These are phyloP conservation scores for Cheilosia vernalis DNA, from an alignment of 2,888 invertebrate genomes.

Conservation along the genomic window DNA sequence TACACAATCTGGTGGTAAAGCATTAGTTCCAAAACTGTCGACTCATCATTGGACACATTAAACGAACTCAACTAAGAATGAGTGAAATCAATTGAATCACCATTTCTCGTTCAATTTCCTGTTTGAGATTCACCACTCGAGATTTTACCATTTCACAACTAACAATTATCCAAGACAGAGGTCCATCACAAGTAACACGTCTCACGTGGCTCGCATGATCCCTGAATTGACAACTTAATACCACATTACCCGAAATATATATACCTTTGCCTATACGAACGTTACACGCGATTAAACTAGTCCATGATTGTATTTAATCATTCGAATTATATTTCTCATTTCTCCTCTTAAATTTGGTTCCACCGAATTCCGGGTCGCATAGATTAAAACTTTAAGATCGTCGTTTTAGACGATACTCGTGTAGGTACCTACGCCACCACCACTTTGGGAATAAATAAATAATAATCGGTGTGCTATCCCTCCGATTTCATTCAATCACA, in stretches of 20 bases:
- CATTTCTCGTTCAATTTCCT: too few species aligned
- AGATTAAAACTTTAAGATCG: constrained; percentile 54
- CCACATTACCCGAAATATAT: constrained; percentile 23
- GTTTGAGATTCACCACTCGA: too few species aligned
- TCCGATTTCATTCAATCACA: constrained; percentile 64
- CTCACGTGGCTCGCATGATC: constrained; percentile 37
- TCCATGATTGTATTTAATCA: constrained; percentile 62
- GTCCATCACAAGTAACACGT: not conserved
- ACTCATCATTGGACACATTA: too few species aligned
- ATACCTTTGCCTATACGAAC: not conserved
- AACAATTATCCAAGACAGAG: too few species aligned
- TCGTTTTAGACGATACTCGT: constrained; percentile 30
- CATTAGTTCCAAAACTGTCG: too few species aligned
- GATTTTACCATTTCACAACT: too few species aligned
- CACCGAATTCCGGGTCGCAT: constrained; percentile 21
- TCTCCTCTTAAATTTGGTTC: not conserved
- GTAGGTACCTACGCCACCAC: not conserved
- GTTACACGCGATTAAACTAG: constrained; percentile 50
- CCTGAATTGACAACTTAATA: constrained; percentile 65
- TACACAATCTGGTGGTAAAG: too few species aligned
- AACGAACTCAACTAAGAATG: too few species aligned
- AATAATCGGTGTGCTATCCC: constrained; percentile 44
- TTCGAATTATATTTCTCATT: constrained; percentile 38
- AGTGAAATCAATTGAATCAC: too few species aligned
- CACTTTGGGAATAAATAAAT: constrained; percentile 30